phyloP scores from a whole-genome alignment of 2,888 invertebrate species.

The Hemaris fuciformis region DNA sequence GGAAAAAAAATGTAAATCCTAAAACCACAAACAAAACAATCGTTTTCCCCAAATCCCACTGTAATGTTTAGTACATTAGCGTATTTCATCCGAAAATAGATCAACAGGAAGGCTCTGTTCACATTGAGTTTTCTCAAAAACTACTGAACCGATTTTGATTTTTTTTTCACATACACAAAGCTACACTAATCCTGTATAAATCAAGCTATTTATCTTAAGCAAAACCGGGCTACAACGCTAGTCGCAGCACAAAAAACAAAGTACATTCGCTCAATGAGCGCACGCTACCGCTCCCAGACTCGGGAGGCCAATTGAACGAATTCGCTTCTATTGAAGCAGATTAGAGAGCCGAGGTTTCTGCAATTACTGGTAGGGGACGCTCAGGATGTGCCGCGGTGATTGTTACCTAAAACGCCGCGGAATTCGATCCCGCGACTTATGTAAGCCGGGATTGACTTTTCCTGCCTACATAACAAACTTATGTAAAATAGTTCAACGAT shows the following conservation, averaged over 20 bases:
- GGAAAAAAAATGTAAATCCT: no score
- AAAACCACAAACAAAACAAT: no score
- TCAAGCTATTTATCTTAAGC: no score
- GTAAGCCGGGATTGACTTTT: not conserved
- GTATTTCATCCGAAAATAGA: no score
- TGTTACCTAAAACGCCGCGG: constrained; percentile 9
- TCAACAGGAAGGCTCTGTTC: no score
- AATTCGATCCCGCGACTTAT: not conserved
- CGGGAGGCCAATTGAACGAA: constrained; percentile 64
- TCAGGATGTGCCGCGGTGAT: constrained; percentile 11
- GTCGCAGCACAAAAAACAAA: constrained; percentile 30
- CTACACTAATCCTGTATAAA: no score
- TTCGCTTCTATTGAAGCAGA: constrained; percentile 71
- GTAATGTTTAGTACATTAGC: no score
- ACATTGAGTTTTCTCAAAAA: no score
- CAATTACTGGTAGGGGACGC: constrained; percentile 49
- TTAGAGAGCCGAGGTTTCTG: constrained; percentile 63
- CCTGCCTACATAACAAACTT: not conserved
- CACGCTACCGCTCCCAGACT: constrained; percentile 38
- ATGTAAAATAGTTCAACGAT: not conserved
- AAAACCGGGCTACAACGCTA: no score
- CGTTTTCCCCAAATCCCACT: no score
- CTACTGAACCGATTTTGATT: no score
- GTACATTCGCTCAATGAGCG: constrained; percentile 11
- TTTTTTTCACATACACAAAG: no score